Evolutionary conservation across 2,113 vertebrate species (phyloP).

Genomic region (Callithrix jacchus): DNA sequence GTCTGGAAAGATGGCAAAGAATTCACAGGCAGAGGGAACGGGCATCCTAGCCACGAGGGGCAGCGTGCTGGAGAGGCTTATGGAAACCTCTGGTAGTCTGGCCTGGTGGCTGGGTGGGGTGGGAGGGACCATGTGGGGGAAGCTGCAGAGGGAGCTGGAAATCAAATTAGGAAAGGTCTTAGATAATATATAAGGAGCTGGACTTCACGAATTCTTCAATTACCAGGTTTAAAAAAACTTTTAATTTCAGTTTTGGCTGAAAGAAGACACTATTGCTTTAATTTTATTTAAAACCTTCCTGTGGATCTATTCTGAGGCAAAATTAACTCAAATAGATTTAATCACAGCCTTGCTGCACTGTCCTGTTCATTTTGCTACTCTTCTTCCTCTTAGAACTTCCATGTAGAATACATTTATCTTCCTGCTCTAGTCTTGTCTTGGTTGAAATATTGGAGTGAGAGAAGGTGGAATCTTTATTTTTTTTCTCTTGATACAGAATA

Average conservation of each 20-base stretch:
- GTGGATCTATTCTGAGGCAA: background rate
- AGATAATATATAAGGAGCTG: background rate
- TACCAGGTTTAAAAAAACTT: background rate
- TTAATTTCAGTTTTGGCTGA: background rate
- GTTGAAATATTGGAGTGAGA: background rate
- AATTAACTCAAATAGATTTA: background rate
- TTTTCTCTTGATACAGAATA: background rate
- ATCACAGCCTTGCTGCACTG: rapidly evolving
- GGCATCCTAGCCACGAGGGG: background rate
- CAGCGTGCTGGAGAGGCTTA: background rate
- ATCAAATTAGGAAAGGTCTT: background rate
- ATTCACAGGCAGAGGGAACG: background rate
- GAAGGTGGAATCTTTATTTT: background rate
- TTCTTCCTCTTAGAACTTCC: background rate
- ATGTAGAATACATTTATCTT: background rate
- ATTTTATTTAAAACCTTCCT: background rate
- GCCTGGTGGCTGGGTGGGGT: background rate
- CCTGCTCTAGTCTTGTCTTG: background rate
- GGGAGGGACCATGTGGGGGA: background rate
- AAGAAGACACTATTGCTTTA: background rate
- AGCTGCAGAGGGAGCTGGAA: background rate
- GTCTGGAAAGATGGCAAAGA: background rate
- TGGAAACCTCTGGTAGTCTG: background rate
- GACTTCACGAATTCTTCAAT: background rate
- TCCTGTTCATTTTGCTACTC: background rate